Conservation (phyloP, 2,113 vertebrate genomes). For the Ochotona princeps region DNA sequence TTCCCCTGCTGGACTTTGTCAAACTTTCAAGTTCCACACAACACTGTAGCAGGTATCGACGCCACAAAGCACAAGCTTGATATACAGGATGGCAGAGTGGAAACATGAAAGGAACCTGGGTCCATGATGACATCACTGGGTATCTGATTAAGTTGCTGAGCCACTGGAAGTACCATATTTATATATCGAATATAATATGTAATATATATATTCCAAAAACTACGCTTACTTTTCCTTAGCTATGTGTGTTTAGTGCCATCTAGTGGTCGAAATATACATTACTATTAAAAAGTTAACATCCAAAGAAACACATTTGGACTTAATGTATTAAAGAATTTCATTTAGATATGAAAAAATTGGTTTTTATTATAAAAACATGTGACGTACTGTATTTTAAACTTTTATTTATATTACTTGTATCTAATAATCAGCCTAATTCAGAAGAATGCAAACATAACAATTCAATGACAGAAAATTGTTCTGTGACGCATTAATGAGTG, state of each 20-base stretch:
- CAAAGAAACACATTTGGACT: neutral
- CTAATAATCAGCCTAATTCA: neutral
- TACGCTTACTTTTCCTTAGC: neutral
- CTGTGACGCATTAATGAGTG: neutral
- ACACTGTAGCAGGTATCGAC: neutral
- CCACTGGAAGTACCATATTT: neutral
- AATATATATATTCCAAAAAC: neutral
- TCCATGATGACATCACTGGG: neutral
- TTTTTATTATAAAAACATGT: no score
- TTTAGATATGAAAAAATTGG: no score
- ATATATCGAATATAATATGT: no score
- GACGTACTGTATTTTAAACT: neutral
- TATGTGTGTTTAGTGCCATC: slow-evolving; percentile 74
- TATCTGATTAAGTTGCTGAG: neutral
- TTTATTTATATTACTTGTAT: neutral
- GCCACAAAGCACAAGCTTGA: neutral
- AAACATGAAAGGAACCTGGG: neutral
- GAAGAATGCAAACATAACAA: neutral
- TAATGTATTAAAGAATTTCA: no score
- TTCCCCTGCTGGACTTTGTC: neutral
- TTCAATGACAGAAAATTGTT: neutral
- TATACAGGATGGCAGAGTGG: neutral
- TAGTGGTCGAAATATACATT: slow-evolving; percentile 65
- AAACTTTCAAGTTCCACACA: neutral
- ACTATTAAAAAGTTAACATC: neutral